phyloP scores from a whole-genome alignment of 2,113 vertebrate genomes.

The Brachyhypopomus gauderio region DNA sequence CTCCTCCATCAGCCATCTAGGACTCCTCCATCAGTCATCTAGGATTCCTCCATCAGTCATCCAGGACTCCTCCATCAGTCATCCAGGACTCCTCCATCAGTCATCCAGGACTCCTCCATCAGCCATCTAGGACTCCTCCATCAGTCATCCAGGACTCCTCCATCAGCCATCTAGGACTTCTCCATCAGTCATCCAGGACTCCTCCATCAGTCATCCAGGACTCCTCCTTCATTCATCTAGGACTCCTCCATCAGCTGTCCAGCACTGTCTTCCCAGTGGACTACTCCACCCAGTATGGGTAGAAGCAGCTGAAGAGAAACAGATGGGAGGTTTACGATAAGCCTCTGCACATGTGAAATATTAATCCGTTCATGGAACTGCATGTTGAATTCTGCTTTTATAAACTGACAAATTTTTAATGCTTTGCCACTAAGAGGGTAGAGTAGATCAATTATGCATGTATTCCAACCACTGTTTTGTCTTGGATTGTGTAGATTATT shows the following conservation, averaged over 20 bases:
- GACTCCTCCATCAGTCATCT: too few relatives aligned
- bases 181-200: too few relatives aligned
- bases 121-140: too few relatives aligned
- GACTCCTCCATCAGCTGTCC: background rate
- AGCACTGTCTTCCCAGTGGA: background rate
- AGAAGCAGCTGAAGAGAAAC: conserved; percentile 34
- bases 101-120: too few relatives aligned
- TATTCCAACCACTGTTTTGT: conserved; percentile 50
- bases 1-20: too few relatives aligned
- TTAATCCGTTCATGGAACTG: conserved; percentile 52
- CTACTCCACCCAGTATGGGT: background rate
- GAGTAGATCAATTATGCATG: conserved; percentile 67
- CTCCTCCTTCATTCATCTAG: background rate
- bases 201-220: background rate
- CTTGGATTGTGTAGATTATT: conserved; percentile 48
- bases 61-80: too few relatives aligned
- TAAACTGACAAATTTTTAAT: conserved; percentile 71
- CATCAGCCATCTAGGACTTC: too few relatives aligned
- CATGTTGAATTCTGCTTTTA: conserved; percentile 67
- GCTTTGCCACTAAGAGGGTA: conserved; percentile 57
- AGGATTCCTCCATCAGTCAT: too few relatives aligned
- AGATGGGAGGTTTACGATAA: conserved; percentile 42
- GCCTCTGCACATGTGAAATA: conserved; percentile 44
- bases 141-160: background rate
- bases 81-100: too few relatives aligned